Percentiles rank a stretch among this genome's conserved stretches.
Evolutionary conservation across 2,797 vertebrate species (phyloP).

Genomic region (Peromyscus aztecus): DNA sequence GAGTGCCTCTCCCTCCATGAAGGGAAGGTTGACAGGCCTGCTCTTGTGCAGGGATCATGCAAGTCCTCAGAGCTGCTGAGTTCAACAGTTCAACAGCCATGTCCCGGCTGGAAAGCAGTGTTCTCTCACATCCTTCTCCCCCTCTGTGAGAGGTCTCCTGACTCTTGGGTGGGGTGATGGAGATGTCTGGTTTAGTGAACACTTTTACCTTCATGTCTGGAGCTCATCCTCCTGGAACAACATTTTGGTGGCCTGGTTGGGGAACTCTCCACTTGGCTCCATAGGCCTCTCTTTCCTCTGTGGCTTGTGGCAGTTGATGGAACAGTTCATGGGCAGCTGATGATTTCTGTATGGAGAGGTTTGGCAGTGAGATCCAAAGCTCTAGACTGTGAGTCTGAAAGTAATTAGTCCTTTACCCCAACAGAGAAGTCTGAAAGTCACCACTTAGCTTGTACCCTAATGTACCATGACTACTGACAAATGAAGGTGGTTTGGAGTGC

Average conservation of each 20-base stretch:
- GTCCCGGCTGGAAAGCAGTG: too few species aligned
- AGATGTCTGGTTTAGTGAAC: too few species aligned
- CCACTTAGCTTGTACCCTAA: background rate
- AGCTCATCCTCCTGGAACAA: too few species aligned
- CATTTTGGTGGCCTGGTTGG: background rate
- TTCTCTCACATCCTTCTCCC: too few species aligned
- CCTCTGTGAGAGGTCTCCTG: fast-evolving
- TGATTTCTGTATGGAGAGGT: background rate
- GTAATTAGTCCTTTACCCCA: background rate
- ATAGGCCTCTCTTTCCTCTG: background rate
- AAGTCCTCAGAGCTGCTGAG: background rate
- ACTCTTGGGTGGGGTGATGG: too few species aligned
- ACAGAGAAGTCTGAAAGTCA: background rate
- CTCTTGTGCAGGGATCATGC: background rate
- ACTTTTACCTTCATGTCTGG: too few species aligned
- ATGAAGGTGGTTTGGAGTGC: background rate
- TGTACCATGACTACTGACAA: background rate
- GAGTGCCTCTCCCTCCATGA: too few species aligned
- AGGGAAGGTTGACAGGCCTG: background rate
- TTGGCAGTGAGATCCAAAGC: background rate
- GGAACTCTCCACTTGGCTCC: background rate
- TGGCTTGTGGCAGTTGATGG: background rate
- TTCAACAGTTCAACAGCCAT: background rate
- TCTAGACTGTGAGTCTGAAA: background rate
- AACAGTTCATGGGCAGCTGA: background rate